Conservation (phyloP, 2,113 vertebrate genomes). For the Rhynchomys soricoides region DNA sequence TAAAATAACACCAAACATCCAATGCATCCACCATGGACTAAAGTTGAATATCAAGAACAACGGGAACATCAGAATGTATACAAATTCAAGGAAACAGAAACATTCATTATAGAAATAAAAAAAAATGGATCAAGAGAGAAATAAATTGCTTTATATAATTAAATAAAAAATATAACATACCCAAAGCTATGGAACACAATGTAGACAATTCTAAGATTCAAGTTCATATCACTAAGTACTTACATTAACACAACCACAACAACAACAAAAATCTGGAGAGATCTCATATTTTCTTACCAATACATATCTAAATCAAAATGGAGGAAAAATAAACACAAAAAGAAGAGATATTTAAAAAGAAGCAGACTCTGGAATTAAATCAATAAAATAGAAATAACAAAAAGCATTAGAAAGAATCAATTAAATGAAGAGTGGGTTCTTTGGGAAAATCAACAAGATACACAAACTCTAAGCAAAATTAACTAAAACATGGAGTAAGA, state of each 20-base stretch:
- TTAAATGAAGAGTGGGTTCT: not conserved
- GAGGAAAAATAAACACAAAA: not conserved
- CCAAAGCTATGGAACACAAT: not conserved
- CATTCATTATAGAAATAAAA: not conserved
- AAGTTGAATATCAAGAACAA: not conserved
- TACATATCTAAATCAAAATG: not conserved
- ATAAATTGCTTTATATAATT: not conserved
- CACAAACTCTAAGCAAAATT: not conserved
- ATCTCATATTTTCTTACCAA: not conserved
- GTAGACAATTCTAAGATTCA: not conserved
- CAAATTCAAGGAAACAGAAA: not conserved
- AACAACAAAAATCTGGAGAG: not conserved
- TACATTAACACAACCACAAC: too few relatives aligned
- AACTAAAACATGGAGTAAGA: not conserved
- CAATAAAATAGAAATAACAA: not conserved
- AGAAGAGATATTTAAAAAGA: not conserved
- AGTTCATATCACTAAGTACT: not conserved
- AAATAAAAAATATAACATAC: not conserved
- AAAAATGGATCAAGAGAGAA: not conserved
- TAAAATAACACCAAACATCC: not conserved
- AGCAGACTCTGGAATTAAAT: not conserved
- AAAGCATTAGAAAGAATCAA: not conserved
- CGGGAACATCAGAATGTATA: not conserved
- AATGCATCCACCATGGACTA: not conserved
- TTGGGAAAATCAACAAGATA: not conserved